These are phyloP conservation scores for Nyctibius bracteatus DNA, from an alignment of 2,113 vertebrate genomes.

Conservation along the genomic window DNA sequence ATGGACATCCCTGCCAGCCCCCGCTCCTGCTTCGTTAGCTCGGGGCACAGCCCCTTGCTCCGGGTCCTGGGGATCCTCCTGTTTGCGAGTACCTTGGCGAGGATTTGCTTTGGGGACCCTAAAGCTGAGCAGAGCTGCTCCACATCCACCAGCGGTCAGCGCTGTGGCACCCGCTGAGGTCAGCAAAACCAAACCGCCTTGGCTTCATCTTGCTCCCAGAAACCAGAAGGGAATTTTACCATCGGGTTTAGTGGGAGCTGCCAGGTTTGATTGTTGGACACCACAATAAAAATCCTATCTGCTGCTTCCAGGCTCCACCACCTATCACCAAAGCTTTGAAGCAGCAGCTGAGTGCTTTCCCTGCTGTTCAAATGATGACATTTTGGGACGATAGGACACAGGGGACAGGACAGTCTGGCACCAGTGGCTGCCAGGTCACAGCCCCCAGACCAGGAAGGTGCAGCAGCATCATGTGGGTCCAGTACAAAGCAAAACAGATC, in stretches of 20 bases:
- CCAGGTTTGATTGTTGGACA: not conserved
- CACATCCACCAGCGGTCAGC: not conserved
- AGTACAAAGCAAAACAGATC: not conserved
- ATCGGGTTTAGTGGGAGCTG: not conserved
- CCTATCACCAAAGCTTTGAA: fast-evolving
- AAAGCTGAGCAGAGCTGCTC: not conserved
- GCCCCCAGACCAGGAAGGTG: not conserved
- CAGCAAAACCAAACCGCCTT: not conserved
- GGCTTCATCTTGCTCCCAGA: not conserved
- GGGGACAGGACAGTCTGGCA: not conserved
- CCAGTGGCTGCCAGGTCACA: not conserved
- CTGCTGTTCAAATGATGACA: not conserved
- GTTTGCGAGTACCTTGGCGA: not conserved
- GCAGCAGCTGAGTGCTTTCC: not conserved
- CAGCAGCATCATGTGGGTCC: fast-evolving
- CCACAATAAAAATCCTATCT: not conserved
- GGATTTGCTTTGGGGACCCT: not conserved
- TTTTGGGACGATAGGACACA: not conserved
- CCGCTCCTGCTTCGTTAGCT: fast-evolving
- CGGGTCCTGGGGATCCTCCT: fast-evolving
- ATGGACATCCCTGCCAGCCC: not conserved
- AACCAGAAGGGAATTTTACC: not conserved
- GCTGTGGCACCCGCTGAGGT: not conserved
- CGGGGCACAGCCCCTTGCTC: not conserved
- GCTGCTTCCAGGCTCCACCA: not conserved